These are phyloP conservation scores for Mantis religiosa DNA, from an alignment of 2,888 invertebrate species.

Conservation along the genomic window DNA sequence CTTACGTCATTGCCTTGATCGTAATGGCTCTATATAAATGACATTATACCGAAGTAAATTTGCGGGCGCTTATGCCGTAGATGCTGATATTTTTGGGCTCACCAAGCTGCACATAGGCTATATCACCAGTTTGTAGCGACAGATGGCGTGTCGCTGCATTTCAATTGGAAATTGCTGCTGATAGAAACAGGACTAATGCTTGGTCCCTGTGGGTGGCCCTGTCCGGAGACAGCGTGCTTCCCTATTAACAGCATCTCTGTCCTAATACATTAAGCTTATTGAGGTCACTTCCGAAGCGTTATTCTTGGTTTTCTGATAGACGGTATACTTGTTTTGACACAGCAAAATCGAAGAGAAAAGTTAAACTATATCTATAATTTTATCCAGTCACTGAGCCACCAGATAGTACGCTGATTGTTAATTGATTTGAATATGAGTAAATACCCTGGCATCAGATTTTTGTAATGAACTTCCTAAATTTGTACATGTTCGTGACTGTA, in stretches of 20 bases:
- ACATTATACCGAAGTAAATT: neutral
- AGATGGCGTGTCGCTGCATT: neutral
- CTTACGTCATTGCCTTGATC: neutral
- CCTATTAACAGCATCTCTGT: neutral
- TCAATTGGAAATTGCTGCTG: no score
- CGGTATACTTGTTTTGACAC: no score
- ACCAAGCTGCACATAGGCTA: no score
- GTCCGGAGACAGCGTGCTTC: neutral
- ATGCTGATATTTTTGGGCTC: neutral
- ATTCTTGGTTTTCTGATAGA: neutral
- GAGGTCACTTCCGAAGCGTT: neutral
- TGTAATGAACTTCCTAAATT: no score
- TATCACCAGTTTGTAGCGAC: neutral
- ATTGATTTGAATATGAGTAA: no score
- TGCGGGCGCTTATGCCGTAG: neutral
- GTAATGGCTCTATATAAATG: neutral
- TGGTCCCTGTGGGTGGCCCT: neutral
- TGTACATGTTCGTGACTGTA: no score
- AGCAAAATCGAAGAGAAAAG: no score
- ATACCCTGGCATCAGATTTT: no score
- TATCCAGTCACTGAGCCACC: no score
- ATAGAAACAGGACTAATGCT: neutral
- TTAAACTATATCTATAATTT: no score
- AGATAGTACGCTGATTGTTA: no score
- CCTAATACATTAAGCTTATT: neutral